Evolutionary conservation across 2,888 invertebrate genomes (phyloP).

Genomic region (Ecliptopera silaceata): DNA sequence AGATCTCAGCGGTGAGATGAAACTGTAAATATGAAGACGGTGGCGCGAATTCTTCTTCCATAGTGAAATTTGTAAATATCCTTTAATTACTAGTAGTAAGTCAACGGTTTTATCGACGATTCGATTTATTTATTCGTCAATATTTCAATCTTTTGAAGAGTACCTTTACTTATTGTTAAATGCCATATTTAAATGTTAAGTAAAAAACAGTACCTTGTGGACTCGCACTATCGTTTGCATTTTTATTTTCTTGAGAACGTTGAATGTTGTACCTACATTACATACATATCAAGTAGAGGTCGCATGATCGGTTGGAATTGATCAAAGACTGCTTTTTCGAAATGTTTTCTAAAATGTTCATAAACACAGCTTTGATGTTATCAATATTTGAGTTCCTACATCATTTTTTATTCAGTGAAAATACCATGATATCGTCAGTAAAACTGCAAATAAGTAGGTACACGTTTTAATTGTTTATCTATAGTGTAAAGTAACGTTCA

Average conservation of each 20-base stretch:
- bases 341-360: conserved; percentile 54
- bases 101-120: conserved; percentile 74
- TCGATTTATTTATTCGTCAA: conserved; percentile 76
- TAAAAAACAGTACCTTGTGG: conserved; percentile 61
- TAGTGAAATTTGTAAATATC: conserved; percentile 83
- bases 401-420: conserved; percentile 40
- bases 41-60: conserved; percentile 77
- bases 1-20: conserved; percentile 71
- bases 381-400: conserved; percentile 56
- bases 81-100: conserved; percentile 69
- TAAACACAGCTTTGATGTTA: conserved; percentile 44
- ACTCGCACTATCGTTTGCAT: conserved; percentile 48
- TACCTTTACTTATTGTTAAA: conserved; percentile 79
- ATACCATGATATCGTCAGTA: conserved; percentile 45
- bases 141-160: conserved; percentile 77
- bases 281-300: conserved; percentile 60
- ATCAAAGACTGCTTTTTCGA: conserved; percentile 76
- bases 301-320: conserved; percentile 69
- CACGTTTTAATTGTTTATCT: conserved; percentile 46
- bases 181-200: conserved; percentile 82
- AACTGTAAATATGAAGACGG: conserved; percentile 69
- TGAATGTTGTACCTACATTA: conserved; percentile 58
- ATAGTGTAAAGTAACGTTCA: conserved; percentile 51
- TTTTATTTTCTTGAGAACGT: conserved; percentile 42
- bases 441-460: conserved; percentile 54